A percentile compares a stretch with the other conserved stretches of the same genome.
These are phyloP conservation scores for Chironomus striatipennis DNA, from an alignment of 1,140 invertebrate species.

Conservation along the genomic window DNA sequence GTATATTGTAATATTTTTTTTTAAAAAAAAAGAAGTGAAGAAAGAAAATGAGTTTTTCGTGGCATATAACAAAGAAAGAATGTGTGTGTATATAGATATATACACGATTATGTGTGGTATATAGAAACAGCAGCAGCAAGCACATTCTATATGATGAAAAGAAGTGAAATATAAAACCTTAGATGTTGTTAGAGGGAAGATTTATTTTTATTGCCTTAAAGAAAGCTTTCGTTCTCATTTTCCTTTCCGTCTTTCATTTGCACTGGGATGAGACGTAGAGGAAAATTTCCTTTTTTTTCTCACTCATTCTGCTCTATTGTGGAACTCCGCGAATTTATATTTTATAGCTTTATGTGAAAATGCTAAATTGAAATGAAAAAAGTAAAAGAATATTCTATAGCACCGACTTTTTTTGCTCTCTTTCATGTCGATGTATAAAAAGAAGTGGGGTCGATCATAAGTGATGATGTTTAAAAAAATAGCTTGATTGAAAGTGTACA, in stretches of 20 bases:
- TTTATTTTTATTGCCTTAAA: conserved; percentile 23
- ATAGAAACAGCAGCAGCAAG: not conserved
- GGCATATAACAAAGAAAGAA: not conserved
- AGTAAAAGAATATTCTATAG: not conserved
- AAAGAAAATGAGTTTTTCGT: conserved; percentile 6
- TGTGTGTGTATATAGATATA: not conserved
- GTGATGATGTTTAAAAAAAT: no score
- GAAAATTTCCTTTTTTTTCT: not conserved
- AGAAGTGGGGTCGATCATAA: no score
- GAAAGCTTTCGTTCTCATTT: not conserved
- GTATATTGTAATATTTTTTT: not conserved
- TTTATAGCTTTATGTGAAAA: conserved; percentile 22
- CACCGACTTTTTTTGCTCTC: not conserved
- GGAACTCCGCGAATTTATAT: conserved; percentile 19
- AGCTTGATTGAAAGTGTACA: no score
- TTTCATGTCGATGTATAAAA: not conserved
- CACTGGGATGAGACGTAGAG: not conserved
- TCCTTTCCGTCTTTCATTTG: no score
- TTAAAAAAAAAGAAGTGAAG: not conserved
- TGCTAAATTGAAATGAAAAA: conserved; percentile 22
- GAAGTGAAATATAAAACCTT: conserved; percentile 20
- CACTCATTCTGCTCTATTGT: not conserved
- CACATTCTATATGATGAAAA: conserved; percentile 9
- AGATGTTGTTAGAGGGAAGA: conserved; percentile 5
- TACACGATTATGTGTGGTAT: not conserved